A percentile compares a stretch with the other conserved stretches of the same genome.
Conservation (phyloP, 2,797 vertebrate species). For the Fistularia tabacaria region DNA sequence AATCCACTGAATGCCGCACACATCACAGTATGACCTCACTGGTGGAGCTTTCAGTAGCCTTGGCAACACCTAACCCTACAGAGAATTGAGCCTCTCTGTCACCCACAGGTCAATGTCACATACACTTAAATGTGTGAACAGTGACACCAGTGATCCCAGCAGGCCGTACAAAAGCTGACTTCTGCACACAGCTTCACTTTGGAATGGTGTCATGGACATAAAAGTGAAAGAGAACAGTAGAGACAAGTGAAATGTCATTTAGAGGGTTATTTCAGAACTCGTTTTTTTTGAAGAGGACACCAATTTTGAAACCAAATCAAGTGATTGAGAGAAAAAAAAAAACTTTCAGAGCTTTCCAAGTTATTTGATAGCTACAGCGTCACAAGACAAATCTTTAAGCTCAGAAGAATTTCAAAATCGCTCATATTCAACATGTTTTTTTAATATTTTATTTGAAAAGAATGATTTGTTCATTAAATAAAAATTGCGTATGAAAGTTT, state of each 20-base stretch:
- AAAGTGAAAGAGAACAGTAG: neutral
- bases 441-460: too few species aligned
- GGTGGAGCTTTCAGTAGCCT: conserved; percentile 33
- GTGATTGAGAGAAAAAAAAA: too few species aligned
- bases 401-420: too few species aligned
- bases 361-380: too few species aligned
- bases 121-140: conserved; percentile 62
- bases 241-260: neutral
- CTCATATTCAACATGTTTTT: too few species aligned
- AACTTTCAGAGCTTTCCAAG: too few species aligned
- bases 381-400: too few species aligned
- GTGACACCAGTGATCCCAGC: conserved; percentile 45
- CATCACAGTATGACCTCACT: conserved; percentile 22
- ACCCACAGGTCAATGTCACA: conserved; percentile 49
- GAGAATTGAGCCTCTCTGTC: conserved; percentile 33
- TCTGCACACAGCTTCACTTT: conserved; percentile 10
- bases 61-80: conserved; percentile 39
- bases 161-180: conserved; percentile 25
- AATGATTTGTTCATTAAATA: too few species aligned
- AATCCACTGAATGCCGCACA: conserved; percentile 21
- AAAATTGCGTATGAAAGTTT: too few species aligned
- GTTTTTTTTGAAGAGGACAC: too few species aligned
- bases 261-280: too few species aligned
- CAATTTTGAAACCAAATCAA: too few species aligned
- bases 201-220: neutral